These are phyloP conservation scores for honey bee (Apis mellifera) DNA, from an alignment of 1,140 invertebrate species.

Conservation along the genomic window DNA sequence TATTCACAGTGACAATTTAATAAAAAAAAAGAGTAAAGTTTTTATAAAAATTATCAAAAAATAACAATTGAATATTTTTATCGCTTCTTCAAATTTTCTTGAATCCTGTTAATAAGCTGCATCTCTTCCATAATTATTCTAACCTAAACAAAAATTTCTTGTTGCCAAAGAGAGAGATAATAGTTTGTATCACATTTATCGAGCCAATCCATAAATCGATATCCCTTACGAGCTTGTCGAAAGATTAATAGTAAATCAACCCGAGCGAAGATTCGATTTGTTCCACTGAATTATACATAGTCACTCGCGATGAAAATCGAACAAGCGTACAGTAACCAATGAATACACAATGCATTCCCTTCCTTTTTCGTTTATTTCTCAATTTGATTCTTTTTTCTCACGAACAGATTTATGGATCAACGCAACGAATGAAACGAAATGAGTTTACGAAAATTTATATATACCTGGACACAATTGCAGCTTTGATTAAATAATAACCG, in stretches of 20 bases:
- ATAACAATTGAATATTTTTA: no score
- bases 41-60: no score
- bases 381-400: background rate
- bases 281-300: background rate
- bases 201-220: background rate
- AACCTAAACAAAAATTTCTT: no score
- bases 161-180: background rate
- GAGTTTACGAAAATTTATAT: no score
- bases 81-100: no score
- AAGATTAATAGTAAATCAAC: constrained; percentile 1
- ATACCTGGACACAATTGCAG: constrained; percentile 80
- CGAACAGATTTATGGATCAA: no score
- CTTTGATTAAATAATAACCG: constrained; percentile 77
- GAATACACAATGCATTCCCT: background rate
- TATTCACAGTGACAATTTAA: no score
- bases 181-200: background rate
- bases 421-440: no score
- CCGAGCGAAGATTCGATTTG: background rate
- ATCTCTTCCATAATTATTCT: no score
- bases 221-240: background rate
- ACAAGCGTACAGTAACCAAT: background rate
- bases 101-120: no score
- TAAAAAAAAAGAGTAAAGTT: no score
- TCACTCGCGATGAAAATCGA: background rate
- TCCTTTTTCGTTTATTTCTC: background rate